Conservation (phyloP, 2,888 invertebrate genomes). For the Nomada hirtipes region DNA sequence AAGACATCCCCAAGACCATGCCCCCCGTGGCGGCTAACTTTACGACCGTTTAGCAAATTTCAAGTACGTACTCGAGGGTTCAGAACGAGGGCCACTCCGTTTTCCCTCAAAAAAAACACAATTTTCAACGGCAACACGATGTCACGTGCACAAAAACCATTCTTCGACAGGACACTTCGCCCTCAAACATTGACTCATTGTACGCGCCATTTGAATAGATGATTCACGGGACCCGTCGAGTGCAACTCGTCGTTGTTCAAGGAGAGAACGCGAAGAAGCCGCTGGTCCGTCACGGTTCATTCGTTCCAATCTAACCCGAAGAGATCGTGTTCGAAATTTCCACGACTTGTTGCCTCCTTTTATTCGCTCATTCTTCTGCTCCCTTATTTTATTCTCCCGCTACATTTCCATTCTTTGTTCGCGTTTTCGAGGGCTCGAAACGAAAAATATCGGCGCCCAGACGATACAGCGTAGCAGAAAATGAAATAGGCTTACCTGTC, state of each 20-base stretch:
- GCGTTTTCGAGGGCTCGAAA: not conserved
- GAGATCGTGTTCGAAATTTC: constrained; percentile 29
- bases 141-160: constrained; percentile 67
- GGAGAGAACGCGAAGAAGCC: constrained; percentile 31
- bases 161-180: constrained; percentile 67
- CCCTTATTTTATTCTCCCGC: too few species aligned
- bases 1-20: not conserved
- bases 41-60: constrained; percentile 57
- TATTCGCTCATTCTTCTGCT: too few species aligned
- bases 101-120: constrained; percentile 54
- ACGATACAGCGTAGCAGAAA: constrained; percentile 1
- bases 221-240: constrained; percentile 74
- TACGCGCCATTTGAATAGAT: constrained; percentile 70
- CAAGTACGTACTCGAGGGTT: constrained; percentile 54
- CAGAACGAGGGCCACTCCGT: constrained; percentile 46
- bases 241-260: constrained; percentile 37
- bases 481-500: constrained; percentile 83
- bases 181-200: constrained; percentile 77
- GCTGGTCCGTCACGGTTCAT: constrained; percentile 51
- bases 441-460: not conserved
- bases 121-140: constrained; percentile 71
- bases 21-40: constrained; percentile 24
- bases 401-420: not conserved
- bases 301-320: constrained; percentile 36
- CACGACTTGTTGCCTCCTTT: constrained; percentile 15